These are phyloP conservation scores for Holcopasites calliopsidis DNA, from an alignment of 1,140 invertebrate genomes.

Conservation along the genomic window DNA sequence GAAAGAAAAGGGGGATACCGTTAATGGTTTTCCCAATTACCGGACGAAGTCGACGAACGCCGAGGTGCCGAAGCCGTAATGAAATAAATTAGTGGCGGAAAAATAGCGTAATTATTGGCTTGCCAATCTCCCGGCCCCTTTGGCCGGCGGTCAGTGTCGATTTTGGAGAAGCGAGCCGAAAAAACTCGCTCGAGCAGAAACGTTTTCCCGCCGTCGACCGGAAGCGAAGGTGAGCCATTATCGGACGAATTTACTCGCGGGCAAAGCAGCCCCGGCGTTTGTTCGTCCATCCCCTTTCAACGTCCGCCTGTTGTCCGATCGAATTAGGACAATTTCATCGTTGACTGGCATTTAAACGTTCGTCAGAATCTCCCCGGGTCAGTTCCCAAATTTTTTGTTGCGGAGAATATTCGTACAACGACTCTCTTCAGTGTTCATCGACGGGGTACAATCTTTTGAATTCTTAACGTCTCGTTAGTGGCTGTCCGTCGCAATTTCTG, in stretches of 20 bases:
- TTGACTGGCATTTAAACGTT: background rate
- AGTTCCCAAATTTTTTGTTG: background rate
- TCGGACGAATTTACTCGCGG: slow-evolving; percentile 28
- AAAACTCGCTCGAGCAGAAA: background rate
- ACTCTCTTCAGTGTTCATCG: no score
- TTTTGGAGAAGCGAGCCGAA: background rate
- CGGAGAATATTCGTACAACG: no score
- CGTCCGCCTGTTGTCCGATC: slow-evolving; percentile 1
- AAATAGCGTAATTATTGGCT: slow-evolving; percentile 63
- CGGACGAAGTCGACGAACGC: slow-evolving; percentile 39
- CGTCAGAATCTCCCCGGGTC: background rate
- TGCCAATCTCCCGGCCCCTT: slow-evolving; percentile 36
- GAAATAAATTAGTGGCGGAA: slow-evolving; percentile 59
- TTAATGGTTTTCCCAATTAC: slow-evolving; percentile 67
- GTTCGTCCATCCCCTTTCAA: slow-evolving; percentile 7
- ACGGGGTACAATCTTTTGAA: no score
- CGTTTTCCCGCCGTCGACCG: background rate
- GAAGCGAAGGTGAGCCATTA: slow-evolving; percentile 29
- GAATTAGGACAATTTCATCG: background rate
- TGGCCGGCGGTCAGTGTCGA: background rate
- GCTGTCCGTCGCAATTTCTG: no score
- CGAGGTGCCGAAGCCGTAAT: slow-evolving; percentile 53
- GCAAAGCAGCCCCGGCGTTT: slow-evolving; percentile 11
- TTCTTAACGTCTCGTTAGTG: no score
- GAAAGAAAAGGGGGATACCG: slow-evolving; percentile 16